Evolutionary conservation across 2,797 vertebrate species (phyloP).

Genomic region (Semotilus atromaculatus): DNA sequence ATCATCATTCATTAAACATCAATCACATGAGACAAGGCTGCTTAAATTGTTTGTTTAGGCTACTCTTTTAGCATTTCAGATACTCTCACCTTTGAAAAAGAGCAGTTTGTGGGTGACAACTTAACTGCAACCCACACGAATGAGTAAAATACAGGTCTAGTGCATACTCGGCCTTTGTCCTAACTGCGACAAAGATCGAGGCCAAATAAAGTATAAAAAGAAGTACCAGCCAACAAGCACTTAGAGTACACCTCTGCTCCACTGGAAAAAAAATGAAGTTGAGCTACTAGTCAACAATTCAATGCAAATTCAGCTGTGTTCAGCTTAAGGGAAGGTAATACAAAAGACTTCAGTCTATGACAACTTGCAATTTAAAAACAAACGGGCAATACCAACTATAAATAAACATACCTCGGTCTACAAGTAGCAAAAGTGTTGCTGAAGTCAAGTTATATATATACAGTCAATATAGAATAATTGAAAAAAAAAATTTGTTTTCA

Average conservation of each 20-base stretch:
- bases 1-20: background rate
- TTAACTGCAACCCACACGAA: background rate
- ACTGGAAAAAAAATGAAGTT: background rate
- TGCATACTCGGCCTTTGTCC: background rate
- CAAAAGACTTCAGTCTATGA: background rate
- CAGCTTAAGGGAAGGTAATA: background rate
- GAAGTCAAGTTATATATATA: background rate
- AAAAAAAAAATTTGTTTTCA: no score
- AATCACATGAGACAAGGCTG: background rate
- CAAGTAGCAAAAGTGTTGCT: background rate
- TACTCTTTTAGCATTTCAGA: constrained; percentile 4
- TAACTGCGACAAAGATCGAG: background rate
- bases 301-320: background rate
- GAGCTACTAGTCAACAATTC: background rate
- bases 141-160: background rate
- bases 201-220: background rate
- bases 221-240: background rate
- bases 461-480: no score
- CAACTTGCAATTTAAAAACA: background rate
- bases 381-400: background rate
- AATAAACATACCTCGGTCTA: constrained; percentile 7
- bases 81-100: background rate
- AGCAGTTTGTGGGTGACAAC: background rate
- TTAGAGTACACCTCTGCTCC: background rate
- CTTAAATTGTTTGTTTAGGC: background rate